A percentile compares a stretch with the other conserved stretches of the same genome.
phyloP scores from a whole-genome alignment of 2,888 invertebrate species.

The Xylota segnis region DNA sequence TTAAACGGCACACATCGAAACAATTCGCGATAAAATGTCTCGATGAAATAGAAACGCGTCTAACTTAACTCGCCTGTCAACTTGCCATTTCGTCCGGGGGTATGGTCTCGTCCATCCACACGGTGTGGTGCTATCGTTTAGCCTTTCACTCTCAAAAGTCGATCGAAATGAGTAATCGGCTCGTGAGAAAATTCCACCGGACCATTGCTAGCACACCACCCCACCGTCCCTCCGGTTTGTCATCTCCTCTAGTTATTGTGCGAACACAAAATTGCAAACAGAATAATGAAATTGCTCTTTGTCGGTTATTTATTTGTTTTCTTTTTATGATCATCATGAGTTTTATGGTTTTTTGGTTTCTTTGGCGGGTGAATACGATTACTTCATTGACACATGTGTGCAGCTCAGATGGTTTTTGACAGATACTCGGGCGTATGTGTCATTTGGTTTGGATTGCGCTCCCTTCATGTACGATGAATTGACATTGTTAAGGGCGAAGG shows the following conservation, averaged over 20 bases:
- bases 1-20: slow-evolving; percentile 31
- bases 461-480: not conserved
- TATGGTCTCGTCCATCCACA: slow-evolving; percentile 1
- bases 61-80: slow-evolving; percentile 59
- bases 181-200: slow-evolving; percentile 1
- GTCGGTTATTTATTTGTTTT: slow-evolving; percentile 17
- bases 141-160: slow-evolving; percentile 66
- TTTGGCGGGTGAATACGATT: slow-evolving; percentile 7
- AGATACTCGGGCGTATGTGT: slow-evolving; percentile 24
- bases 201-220: not conserved
- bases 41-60: slow-evolving; percentile 20
- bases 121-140: slow-evolving; percentile 6
- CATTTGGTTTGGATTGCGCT: not conserved
- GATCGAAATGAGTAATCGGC: slow-evolving; percentile 53
- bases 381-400: slow-evolving; percentile 16
- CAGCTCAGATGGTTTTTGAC: not conserved
- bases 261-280: slow-evolving; percentile 11
- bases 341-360: slow-evolving; percentile 20
- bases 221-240: not conserved
- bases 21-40: slow-evolving; percentile 10
- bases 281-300: slow-evolving; percentile 15
- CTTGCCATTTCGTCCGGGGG: slow-evolving; percentile 60
- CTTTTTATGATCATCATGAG: not conserved
- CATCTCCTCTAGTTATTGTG: not conserved
- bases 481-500: not conserved